These are phyloP conservation scores for Spea bombifrons DNA, from an alignment of 2,113 vertebrate genomes.

Conservation along the genomic window DNA sequence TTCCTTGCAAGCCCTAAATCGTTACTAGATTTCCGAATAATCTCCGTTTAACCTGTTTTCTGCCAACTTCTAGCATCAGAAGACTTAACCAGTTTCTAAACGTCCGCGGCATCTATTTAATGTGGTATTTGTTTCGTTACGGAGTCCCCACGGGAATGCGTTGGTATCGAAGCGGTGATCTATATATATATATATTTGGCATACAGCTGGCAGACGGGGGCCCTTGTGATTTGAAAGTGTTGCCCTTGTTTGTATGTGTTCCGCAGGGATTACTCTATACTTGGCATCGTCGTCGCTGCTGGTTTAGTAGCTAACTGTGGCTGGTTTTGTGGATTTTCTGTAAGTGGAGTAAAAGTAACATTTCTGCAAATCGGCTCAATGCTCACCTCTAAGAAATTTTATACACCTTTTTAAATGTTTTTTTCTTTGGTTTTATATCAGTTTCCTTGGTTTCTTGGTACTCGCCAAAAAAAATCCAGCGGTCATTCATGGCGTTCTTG, in stretches of 20 bases:
- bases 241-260: slow-evolving; percentile 16
- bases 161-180: neutral
- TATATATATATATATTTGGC: neutral
- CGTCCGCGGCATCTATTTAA: neutral
- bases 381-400: too few relatives aligned
- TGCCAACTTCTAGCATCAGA: slow-evolving; percentile 4
- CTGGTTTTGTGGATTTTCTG: too few relatives aligned
- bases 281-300: too few relatives aligned
- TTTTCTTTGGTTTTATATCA: too few relatives aligned
- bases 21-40: neutral
- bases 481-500: too few relatives aligned
- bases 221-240: neutral
- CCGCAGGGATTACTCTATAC: neutral
- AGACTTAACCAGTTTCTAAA: neutral
- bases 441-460: too few relatives aligned
- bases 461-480: too few relatives aligned
- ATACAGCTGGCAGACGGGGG: neutral
- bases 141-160: neutral
- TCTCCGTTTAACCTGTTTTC: slow-evolving; percentile 22
- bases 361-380: too few relatives aligned
- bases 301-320: too few relatives aligned
- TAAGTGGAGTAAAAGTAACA: too few relatives aligned
- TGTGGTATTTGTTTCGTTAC: neutral
- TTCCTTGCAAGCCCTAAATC: neutral
- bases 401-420: too few relatives aligned